Conservation (phyloP, 2,888 invertebrate genomes). For the Vesta saturnalis region DNA sequence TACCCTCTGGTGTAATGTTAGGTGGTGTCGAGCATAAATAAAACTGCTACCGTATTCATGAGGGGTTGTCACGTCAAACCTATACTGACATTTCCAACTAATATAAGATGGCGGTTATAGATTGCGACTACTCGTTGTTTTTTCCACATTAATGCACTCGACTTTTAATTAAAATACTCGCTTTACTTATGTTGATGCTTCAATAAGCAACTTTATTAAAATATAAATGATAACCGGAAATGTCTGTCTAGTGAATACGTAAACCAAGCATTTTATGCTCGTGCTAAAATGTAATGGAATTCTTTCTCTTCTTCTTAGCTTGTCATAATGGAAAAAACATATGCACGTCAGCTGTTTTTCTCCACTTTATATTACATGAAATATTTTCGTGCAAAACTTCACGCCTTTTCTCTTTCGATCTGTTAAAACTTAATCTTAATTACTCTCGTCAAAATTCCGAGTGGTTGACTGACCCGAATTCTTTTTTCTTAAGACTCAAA, state of each 20-base stretch:
- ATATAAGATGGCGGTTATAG: conserved; percentile 59
- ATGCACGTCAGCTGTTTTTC: conserved; percentile 35
- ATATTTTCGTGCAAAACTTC: conserved; percentile 17
- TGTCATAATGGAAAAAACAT: conserved; percentile 26
- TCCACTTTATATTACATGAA: conserved; percentile 24
- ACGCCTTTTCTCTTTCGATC: too few species aligned
- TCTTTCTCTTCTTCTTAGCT: conserved; percentile 36
- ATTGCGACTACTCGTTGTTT: conserved; percentile 53
- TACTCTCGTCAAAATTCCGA: too few species aligned
- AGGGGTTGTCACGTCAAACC: conserved; percentile 49
- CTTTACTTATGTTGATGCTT: not conserved
- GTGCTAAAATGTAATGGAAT: conserved; percentile 50
- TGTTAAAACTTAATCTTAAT: too few species aligned
- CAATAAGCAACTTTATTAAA: conserved; percentile 34
- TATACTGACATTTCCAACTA: conserved; percentile 55
- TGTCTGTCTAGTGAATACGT: conserved; percentile 48
- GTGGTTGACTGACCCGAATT: too few species aligned
- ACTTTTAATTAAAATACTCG: not conserved
- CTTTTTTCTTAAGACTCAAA: too few species aligned
- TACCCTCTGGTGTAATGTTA: conserved; percentile 33
- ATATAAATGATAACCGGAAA: conserved; percentile 52
- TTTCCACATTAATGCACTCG: conserved; percentile 27
- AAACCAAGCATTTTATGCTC: conserved; percentile 50
- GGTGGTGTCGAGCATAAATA: conserved; percentile 42
- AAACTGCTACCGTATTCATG: conserved; percentile 54